Base-by-base conservation (phyloP, 2,888 invertebrate genomes). In the Halocaridina rubra region DNA sequence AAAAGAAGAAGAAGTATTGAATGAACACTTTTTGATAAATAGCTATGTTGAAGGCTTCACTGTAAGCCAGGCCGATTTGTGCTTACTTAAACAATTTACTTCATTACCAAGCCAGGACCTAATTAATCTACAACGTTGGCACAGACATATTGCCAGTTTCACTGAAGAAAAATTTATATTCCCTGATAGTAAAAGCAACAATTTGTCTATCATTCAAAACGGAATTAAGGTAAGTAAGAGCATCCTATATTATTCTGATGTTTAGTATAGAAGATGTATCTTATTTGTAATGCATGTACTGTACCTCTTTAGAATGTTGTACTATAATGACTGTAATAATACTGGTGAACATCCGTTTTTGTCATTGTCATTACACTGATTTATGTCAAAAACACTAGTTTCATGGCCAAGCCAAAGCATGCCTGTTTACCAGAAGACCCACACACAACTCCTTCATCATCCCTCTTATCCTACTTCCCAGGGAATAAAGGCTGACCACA, bases 31-130 rank as follows among this genome's bases (percentile, higher is more conserved):
- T 74, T 19, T 84, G 46, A 24, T n/a, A 33, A 74, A 57, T 53
- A 80, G 79, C 57, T 84, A 84, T 74, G 59, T 84, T n/a, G 39
- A 80, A 19, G 84, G 84, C 7, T 84, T 67, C 29, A 69, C 33
- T 19, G 30, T 67, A 29, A 84, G 74, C 39, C 79, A 75, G 75
- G 29, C 75, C n/a, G 84, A 84, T 46, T 2, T 75, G 30, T 24
- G 46, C 13, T 75, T 84, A 32, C 80, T 53, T 64, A 24, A 27
- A 10, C 64, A 57, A 19, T 80, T 84, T 53, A 61, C 10, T 16
- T n/a, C 69, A n/a, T 46, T 79, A 1, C 84, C 84, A 27, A 46
- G 8, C 53, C 69, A 74, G 33, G 32, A 53, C 24, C 69, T 80
- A 1, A 53, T 19, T n/a, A 74, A 75, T 19, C 75, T 84, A 0